Base-by-base conservation (phyloP, 2,888 invertebrate species). In the Prosapia bicincta region DNA sequence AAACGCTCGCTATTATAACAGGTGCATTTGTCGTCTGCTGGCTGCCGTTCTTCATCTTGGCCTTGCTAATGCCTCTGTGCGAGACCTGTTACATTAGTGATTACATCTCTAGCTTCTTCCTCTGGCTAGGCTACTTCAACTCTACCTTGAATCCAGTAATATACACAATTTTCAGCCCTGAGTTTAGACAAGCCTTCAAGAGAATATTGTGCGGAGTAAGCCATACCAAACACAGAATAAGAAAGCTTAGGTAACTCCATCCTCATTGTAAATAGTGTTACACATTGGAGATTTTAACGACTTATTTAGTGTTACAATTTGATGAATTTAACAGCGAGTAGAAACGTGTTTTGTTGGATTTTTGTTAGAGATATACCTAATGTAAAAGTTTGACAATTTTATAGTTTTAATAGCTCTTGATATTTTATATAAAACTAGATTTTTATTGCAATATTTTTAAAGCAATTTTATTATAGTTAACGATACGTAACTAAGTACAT, bases 11-110 rank as follows among this genome's bases (percentile, higher is more conserved):
- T 82, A 93, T 94, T 84, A 95, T 96, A 81, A 96, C 95, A 38
- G 89, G 93, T 76, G 93, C 93, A 80, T 98, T 98, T 85, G 94
- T 97, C 77, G 90, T 95, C 80, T 98, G 97, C 85, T 98, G 97
- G 97, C 88, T 97, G 83, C 98, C 98, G 66, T 98, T 98, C 87
- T 98, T 98, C 87, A 90, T 97, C 80, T 90, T 97, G 87, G 97
- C 97, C 25, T 89, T 98, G 76, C 86, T 96, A 78, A 89, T 95
- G 85, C 96, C 98, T 76, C 91, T 97, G 80, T 97, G 97, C 84
- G 90, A 91, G 80, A 83, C 84, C 71, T 91, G 91, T 84, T 86
- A 89, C 83, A 89, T 93, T 83, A 92, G 91, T 84, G 92, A 92
- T 80, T 90, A 92, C 84, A 87, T 95, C 82, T 90, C 93, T 81